These are phyloP conservation scores for Gobionotothen gibberifrons DNA, from an alignment of 2,797 vertebrate genomes.

Conservation along the genomic window DNA sequence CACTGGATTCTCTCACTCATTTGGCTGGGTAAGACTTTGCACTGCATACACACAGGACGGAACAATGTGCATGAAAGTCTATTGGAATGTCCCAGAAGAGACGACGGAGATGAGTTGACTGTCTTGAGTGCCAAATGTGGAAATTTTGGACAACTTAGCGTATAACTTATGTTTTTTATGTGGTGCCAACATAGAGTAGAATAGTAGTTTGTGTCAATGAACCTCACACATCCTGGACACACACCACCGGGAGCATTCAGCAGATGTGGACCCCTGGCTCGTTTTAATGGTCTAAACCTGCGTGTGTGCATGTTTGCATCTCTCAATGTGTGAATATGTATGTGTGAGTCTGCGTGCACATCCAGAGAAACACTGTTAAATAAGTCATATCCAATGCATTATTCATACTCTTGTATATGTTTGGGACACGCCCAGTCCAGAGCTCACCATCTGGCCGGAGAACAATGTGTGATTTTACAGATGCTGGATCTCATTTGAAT, in stretches of 20 bases:
- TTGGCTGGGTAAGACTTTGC: slow-evolving; percentile 52
- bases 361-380: slow-evolving; percentile 81
- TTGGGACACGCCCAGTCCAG: slow-evolving; percentile 59
- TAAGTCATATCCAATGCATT: slow-evolving; percentile 70
- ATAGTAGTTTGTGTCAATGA: slow-evolving; percentile 69
- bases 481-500: slow-evolving; percentile 60
- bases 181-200: slow-evolving; percentile 75
- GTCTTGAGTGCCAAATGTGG: slow-evolving; percentile 37
- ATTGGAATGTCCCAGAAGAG: slow-evolving; percentile 27
- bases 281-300: slow-evolving; percentile 51
- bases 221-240: slow-evolving; percentile 62
- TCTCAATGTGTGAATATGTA: slow-evolving; percentile 12
- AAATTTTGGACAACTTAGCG: slow-evolving; percentile 62
- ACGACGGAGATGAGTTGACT: slow-evolving; percentile 15
- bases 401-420: slow-evolving; percentile 76
- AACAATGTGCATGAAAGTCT: slow-evolving; percentile 32
- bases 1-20: slow-evolving; percentile 49
- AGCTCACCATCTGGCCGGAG: slow-evolving; percentile 59
- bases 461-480: slow-evolving; percentile 67
- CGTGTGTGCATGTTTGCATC: slow-evolving; percentile 29
- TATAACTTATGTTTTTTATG: slow-evolving; percentile 65
- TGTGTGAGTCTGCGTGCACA: slow-evolving; percentile 41
- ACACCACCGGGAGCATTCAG: slow-evolving; percentile 60
- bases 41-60: slow-evolving; percentile 21
- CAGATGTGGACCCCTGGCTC: slow-evolving; percentile 60